Conservation (phyloP, 2,888 invertebrate species). For the Dicranocentrus wangi region DNA sequence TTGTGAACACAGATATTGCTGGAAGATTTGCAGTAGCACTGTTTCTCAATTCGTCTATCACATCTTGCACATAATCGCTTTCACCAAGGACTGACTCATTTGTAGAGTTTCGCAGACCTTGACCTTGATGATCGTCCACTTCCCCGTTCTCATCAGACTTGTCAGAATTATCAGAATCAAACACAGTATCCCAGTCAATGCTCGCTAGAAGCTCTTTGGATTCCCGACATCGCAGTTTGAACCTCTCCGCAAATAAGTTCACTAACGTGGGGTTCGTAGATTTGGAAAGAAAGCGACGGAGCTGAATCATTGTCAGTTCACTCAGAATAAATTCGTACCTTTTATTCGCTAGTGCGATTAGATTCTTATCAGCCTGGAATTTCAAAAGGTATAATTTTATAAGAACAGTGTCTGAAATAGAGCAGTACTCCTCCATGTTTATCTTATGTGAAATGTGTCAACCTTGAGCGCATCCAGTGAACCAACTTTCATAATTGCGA, state of each 20-base stretch:
- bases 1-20: constrained; percentile 62
- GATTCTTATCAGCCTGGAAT: constrained; percentile 20
- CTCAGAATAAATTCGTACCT: constrained; percentile 55
- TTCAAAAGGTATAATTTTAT: background rate
- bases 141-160: constrained; percentile 20
- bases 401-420: background rate
- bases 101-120: background rate
- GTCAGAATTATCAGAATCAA: constrained; percentile 25
- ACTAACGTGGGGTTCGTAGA: constrained; percentile 54
- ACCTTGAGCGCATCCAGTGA: constrained; percentile 61
- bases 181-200: constrained; percentile 38
- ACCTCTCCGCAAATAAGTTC: constrained; percentile 63
- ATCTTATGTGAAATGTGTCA: background rate
- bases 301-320: constrained; percentile 53
- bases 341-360: constrained; percentile 10
- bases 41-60: constrained; percentile 55
- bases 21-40: constrained; percentile 67
- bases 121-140: background rate
- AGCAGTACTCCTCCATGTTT: background rate
- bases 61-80: constrained; percentile 29
- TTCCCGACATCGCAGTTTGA: constrained; percentile 43
- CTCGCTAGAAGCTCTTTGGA: constrained; percentile 54
- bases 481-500: constrained; percentile 58
- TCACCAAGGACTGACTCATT: background rate
- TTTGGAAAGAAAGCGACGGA: constrained; percentile 62